Percentiles rank a stretch among this genome's conserved stretches.
These are phyloP conservation scores for Synanthedon myopaeformis DNA, from an alignment of 2,888 invertebrate genomes.

Conservation along the genomic window DNA sequence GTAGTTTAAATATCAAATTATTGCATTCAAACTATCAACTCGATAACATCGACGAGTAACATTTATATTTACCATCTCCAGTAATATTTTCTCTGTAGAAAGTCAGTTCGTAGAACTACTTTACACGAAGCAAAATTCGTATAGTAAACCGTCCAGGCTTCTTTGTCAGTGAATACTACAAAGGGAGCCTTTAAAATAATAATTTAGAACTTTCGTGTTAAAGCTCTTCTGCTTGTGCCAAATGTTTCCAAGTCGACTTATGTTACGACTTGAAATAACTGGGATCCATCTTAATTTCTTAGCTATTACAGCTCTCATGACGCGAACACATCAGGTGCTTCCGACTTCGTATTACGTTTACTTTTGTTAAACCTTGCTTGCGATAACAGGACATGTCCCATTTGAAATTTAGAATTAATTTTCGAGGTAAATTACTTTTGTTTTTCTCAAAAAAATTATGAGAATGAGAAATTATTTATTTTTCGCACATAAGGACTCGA, in stretches of 20 bases:
- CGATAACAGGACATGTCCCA: neutral
- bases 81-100: too few species aligned
- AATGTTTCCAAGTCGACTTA: slow-evolving; percentile 32
- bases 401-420: neutral
- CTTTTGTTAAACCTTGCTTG: neutral
- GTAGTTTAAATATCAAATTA: too few species aligned
- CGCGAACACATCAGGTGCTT: slow-evolving; percentile 24
- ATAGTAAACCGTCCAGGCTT: too few species aligned
- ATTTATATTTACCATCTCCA: too few species aligned
- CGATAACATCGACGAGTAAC: too few species aligned
- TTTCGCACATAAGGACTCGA: too few species aligned
- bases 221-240: slow-evolving; percentile 23
- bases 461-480: too few species aligned
- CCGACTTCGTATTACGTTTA: neutral
- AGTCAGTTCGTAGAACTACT: too few species aligned
- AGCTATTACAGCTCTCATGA: slow-evolving; percentile 21
- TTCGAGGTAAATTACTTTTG: neutral
- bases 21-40: too few species aligned
- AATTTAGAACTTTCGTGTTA: slow-evolving; percentile 27
- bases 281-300: slow-evolving; percentile 37
- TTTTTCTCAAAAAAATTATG: too few species aligned
- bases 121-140: too few species aligned
- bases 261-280: slow-evolving; percentile 25
- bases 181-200: slow-evolving; percentile 26
- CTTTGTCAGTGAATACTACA: too few species aligned